A percentile compares a stretch with the other conserved stretches of the same genome.
These are phyloP conservation scores for Nerophis lumbriciformis DNA, from an alignment of 2,113 vertebrate species.

Conservation along the genomic window DNA sequence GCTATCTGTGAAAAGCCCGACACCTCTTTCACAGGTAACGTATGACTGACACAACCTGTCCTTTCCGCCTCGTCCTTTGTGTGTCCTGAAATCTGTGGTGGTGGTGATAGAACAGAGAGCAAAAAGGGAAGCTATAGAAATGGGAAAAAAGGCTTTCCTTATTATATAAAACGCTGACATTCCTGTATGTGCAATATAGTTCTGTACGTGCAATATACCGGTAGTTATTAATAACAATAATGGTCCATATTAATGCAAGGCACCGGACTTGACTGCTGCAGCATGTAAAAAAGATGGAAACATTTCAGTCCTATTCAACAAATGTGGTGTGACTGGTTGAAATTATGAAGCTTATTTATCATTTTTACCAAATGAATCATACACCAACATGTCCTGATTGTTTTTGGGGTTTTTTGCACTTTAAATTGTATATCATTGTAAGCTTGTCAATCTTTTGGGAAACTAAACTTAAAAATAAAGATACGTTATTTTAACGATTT, in stretches of 20 bases:
- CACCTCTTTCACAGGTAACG: slow-evolving; percentile 77
- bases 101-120: slow-evolving; percentile 44
- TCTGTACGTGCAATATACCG: too few species aligned
- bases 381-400: slow-evolving; percentile 35
- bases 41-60: slow-evolving; percentile 57
- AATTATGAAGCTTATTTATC: slow-evolving; percentile 52
- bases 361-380: slow-evolving; percentile 45
- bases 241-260: slow-evolving; percentile 15
- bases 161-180: slow-evolving; percentile 55
- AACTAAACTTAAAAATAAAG: slow-evolving; percentile 70
- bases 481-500: slow-evolving; percentile 63
- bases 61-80: slow-evolving; percentile 28
- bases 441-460: slow-evolving; percentile 52
- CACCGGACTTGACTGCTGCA: neutral
- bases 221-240: slow-evolving; percentile 38
- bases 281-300: slow-evolving; percentile 15
- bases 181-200: slow-evolving; percentile 77
- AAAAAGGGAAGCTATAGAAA: slow-evolving; percentile 29
- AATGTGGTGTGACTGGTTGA: slow-evolving; percentile 44
- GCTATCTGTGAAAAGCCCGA: slow-evolving; percentile 72
- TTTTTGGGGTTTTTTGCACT: slow-evolving; percentile 51
- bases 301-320: slow-evolving; percentile 7
- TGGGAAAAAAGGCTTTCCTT: slow-evolving; percentile 24
- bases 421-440: slow-evolving; percentile 50
- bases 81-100: slow-evolving; percentile 47